phyloP scores from a whole-genome alignment of 2,113 vertebrate species.

The Lophotis ruficrista region DNA sequence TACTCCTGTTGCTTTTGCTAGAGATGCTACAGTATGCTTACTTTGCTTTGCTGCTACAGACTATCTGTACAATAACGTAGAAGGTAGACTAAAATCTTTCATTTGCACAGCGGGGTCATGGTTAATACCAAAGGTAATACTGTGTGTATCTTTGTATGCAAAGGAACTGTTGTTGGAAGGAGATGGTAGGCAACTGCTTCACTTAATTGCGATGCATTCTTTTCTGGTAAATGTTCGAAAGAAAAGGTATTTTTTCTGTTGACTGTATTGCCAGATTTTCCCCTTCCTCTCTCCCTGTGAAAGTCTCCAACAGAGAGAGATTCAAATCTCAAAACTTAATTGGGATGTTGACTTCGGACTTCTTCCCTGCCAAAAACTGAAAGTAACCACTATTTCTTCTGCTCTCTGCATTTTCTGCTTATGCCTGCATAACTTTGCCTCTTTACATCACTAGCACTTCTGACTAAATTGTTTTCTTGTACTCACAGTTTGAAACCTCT shows the following conservation, averaged over 20 bases:
- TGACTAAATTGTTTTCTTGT: slow-evolving; percentile 53
- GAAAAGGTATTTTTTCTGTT: neutral
- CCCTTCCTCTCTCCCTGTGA: neutral
- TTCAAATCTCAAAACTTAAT: slow-evolving; percentile 1
- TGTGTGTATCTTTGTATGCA: neutral
- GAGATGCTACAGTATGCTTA: neutral
- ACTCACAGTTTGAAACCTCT: slow-evolving; percentile 20
- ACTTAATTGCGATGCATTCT: neutral
- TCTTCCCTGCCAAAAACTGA: neutral
- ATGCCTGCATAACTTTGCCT: slow-evolving; percentile 26
- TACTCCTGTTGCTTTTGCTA: slow-evolving; percentile 23
- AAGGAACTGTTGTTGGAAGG: slow-evolving; percentile 7
- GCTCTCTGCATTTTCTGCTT: neutral
- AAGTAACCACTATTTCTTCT: slow-evolving; percentile 12
- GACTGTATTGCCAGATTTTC: neutral
- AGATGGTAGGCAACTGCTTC: neutral
- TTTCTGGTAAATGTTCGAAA: slow-evolving; percentile 1
- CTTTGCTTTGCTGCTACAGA: neutral
- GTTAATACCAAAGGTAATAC: slow-evolving; percentile 7
- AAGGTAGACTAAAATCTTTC: neutral
- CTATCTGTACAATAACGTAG: neutral
- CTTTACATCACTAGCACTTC: slow-evolving; percentile 2
- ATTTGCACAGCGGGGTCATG: neutral
- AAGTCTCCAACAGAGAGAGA: neutral
- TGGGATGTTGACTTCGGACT: neutral